phyloP scores from a whole-genome alignment of 1,140 invertebrate species.

The Phymastichus coffea region DNA sequence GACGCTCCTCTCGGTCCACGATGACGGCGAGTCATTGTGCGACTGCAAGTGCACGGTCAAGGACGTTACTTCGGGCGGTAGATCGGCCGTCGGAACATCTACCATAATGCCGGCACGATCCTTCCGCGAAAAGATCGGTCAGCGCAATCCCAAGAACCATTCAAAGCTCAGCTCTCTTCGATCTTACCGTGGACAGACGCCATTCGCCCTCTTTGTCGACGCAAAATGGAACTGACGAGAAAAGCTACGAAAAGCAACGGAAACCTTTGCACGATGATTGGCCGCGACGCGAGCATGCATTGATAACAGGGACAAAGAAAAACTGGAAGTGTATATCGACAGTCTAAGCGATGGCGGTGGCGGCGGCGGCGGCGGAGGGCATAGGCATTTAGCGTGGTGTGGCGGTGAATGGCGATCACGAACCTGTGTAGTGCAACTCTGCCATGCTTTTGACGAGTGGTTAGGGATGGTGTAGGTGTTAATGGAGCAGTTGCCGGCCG shows the following conservation, averaged over 20 bases:
- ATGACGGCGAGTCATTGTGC: slow-evolving; percentile 64
- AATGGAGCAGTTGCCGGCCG: slow-evolving; percentile 35
- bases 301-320: not conserved
- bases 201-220: too few species aligned
- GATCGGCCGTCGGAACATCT: too few species aligned
- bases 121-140: too few species aligned
- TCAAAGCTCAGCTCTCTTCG: too few species aligned
- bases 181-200: too few species aligned
- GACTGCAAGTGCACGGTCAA: too few species aligned
- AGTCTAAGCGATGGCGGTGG: not conserved
- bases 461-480: slow-evolving; percentile 50
- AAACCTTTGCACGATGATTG: not conserved
- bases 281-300: not conserved
- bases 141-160: too few species aligned
- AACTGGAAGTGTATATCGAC: not conserved
- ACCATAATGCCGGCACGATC: too few species aligned
- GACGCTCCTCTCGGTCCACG: slow-evolving; percentile 62
- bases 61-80: too few species aligned
- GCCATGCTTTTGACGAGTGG: slow-evolving; percentile 55
- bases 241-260: too few species aligned
- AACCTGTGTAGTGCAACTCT: slow-evolving; percentile 51
- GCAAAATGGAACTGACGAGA: too few species aligned
- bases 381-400: not conserved
- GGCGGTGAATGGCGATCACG: slow-evolving; percentile 30
- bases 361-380: not conserved